A percentile compares a stretch with the other conserved stretches of the same genome.
Evolutionary conservation across 1,140 invertebrate species (phyloP).

Genomic region (Chymomyza costata): DNA sequence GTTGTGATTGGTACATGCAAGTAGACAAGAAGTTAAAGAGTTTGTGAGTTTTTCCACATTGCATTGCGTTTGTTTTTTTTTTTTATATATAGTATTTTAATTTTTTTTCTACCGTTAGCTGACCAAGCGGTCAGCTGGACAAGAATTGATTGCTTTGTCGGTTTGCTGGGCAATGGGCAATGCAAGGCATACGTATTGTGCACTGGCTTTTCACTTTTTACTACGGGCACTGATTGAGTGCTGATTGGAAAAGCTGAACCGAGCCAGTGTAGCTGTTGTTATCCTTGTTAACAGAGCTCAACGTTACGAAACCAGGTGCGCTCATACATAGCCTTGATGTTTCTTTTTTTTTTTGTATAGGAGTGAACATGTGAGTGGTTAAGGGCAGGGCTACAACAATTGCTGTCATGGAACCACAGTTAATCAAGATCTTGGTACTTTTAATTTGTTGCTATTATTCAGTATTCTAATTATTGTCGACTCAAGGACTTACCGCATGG

Average conservation of each 20-base stretch:
- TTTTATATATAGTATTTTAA: slow-evolving; percentile 38
- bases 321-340: no score
- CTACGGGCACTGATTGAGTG: slow-evolving; percentile 61
- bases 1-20: slow-evolving; percentile 49
- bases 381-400: slow-evolving; percentile 38
- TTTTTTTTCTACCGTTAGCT: slow-evolving; percentile 44
- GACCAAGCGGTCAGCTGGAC: no score
- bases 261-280: slow-evolving; percentile 34
- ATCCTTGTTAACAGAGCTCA: slow-evolving; percentile 40
- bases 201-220: slow-evolving; percentile 44
- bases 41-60: slow-evolving; percentile 4
- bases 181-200: slow-evolving; percentile 44
- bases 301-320: neutral
- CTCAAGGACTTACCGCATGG: slow-evolving; percentile 34
- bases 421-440: no score
- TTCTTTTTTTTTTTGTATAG: no score
- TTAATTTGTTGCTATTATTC: no score
- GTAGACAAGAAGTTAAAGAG: slow-evolving; percentile 50
- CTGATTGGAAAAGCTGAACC: slow-evolving; percentile 63
- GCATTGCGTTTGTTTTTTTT: slow-evolving; percentile 50
- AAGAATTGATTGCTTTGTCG: slow-evolving; percentile 70
- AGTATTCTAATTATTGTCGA: slow-evolving; percentile 12
- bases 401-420: no score
- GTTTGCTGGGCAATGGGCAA: slow-evolving; percentile 48
- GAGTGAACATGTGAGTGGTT: slow-evolving; percentile 4